Evolutionary conservation across 2,888 invertebrate species (phyloP).

Genomic region (Junonia oenone): DNA sequence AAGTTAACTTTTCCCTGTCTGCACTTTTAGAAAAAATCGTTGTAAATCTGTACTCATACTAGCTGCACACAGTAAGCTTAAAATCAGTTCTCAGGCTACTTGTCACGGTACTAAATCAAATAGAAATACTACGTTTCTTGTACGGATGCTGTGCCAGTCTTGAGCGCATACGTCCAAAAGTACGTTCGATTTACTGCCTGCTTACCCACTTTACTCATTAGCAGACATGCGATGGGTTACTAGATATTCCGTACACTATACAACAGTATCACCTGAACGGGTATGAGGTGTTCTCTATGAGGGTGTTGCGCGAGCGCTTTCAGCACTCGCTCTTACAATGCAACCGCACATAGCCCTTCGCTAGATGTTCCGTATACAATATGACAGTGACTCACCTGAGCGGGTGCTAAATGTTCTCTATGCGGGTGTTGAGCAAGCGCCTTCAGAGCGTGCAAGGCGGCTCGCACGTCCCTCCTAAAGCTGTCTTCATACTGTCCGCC

Average conservation of each 20-base stretch:
- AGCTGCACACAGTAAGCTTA: background rate
- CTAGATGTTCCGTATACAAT: conserved; percentile 80
- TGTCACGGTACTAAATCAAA: too few species aligned
- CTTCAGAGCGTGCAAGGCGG: conserved; percentile 88
- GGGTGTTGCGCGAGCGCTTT: conserved; percentile 85
- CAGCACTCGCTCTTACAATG: too few species aligned
- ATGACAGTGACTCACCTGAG: conserved; percentile 74
- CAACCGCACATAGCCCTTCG: conserved; percentile 89
- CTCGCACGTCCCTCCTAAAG: conserved; percentile 89
- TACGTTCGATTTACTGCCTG: too few species aligned
- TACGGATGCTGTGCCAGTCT: background rate
- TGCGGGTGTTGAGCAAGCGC: conserved; percentile 84
- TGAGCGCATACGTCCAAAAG: background rate
- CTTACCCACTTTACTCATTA: too few species aligned
- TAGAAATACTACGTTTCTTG: too few species aligned
- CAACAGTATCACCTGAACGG: conserved; percentile 82
- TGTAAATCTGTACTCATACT: background rate
- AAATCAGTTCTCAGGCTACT: too few species aligned
- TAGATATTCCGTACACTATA: too few species aligned
- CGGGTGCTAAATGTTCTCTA: conserved; percentile 86
- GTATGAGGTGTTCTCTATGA: conserved; percentile 85
- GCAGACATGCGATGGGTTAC: too few species aligned
- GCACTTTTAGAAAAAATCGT: too few species aligned
- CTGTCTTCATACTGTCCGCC: conserved; percentile 94
- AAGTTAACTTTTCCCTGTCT: too few species aligned